These are phyloP conservation scores for Amphimallon solstitiale DNA, from an alignment of 2,888 invertebrate genomes.

Conservation along the genomic window DNA sequence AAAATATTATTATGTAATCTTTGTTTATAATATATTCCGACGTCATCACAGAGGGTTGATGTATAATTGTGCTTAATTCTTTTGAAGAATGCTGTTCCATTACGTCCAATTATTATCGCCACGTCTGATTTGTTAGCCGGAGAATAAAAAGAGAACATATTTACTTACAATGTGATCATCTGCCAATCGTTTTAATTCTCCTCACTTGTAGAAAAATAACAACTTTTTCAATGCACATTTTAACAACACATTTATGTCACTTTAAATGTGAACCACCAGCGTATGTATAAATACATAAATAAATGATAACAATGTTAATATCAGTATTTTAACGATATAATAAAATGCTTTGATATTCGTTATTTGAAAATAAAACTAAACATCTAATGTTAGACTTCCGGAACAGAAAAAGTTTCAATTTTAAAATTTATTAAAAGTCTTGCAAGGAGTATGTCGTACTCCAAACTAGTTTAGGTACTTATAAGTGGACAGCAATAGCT, in stretches of 20 bases:
- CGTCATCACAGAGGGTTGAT: too few species aligned
- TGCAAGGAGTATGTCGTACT: conserved; percentile 54
- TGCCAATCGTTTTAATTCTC: conserved; percentile 57
- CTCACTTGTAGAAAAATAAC: conserved; percentile 47
- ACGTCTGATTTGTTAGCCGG: too few species aligned
- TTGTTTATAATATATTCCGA: too few species aligned
- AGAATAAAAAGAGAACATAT: too few species aligned
- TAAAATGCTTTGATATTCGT: not conserved
- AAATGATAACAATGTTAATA: not conserved
- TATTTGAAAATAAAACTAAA: too few species aligned
- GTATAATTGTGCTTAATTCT: too few species aligned
- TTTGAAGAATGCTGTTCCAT: too few species aligned
- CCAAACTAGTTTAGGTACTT: conserved; percentile 62
- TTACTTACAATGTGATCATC: conserved; percentile 61
- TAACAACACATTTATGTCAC: conserved; percentile 56
- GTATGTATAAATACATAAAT: not conserved
- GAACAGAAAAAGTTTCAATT: conserved; percentile 22
- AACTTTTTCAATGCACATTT: conserved; percentile 54
- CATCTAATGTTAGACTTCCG: too few species aligned
- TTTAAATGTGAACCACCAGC: conserved; percentile 18
- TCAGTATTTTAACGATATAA: not conserved
- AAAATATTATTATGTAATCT: too few species aligned
- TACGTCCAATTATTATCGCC: too few species aligned
- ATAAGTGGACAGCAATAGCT: conserved; percentile 63
- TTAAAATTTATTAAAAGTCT: conserved; percentile 31